These are phyloP conservation scores for Thripadectes ignobilis DNA, from an alignment of 2,797 vertebrate genomes.

Conservation along the genomic window DNA sequence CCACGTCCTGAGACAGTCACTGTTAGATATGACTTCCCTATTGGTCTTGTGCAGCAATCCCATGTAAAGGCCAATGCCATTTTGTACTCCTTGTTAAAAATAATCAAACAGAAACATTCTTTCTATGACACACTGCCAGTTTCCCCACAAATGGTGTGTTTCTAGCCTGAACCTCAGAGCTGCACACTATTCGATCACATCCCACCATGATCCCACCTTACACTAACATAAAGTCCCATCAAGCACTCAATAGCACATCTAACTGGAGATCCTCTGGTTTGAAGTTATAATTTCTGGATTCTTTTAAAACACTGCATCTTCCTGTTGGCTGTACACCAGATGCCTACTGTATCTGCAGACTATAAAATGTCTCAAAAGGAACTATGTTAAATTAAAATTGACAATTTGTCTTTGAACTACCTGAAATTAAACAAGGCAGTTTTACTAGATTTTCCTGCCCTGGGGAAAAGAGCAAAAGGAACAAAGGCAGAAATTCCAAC, in stretches of 20 bases:
- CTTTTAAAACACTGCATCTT: constrained; percentile 48
- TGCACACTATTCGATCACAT: background rate
- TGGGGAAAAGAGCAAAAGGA: constrained; percentile 64
- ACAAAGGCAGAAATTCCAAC: constrained; percentile 72
- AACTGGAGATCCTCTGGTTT: background rate
- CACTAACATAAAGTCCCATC: background rate
- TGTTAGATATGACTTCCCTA: background rate
- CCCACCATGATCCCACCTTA: background rate
- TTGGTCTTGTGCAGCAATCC: background rate
- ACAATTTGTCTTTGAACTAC: constrained; percentile 73
- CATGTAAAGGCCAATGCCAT: background rate
- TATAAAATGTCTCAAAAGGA: constrained; percentile 69
- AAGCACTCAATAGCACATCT: background rate
- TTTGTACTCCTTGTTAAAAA: background rate
- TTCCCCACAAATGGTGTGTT: background rate
- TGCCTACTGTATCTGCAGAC: constrained; percentile 50
- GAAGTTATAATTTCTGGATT: background rate
- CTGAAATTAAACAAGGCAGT: constrained; percentile 63
- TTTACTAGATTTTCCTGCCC: constrained; percentile 74
- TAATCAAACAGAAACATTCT: background rate
- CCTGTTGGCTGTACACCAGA: constrained; percentile 61
- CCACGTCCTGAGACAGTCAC: background rate
- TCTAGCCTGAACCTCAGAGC: background rate
- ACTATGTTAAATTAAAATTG: constrained; percentile 69
- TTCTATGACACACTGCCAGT: background rate